Evolutionary conservation across 2,888 invertebrate species (phyloP), one percentile per base, ranked within the genome.

Genomic region (Ochropleura plecta): DNA sequence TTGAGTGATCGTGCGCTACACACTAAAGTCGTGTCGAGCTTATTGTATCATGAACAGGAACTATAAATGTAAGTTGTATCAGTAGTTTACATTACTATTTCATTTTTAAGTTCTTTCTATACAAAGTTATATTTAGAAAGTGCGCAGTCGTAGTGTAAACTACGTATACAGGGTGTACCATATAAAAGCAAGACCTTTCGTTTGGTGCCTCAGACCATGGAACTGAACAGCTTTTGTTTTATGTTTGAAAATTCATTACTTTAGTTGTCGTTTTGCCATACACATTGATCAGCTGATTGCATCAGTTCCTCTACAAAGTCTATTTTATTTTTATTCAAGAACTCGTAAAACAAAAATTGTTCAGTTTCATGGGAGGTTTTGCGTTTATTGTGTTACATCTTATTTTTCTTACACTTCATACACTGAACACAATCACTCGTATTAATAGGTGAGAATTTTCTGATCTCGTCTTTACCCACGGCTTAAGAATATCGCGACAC

Each of bases 401-500:
- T 30, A 30, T 30, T 30, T 30, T 30, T 30, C n/a, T 46, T 55
- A 44, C 68, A 68, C 44, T 59, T 59, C 40, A 18, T 3, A 44
- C 69, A 65, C 49, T 42, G 69, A 65, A 70, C 79, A 78, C 20
- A 64, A 73, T 72, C 44, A 30, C 69, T 73, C 62, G 67, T 65
- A 80, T 73, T 80, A 48, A 82, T 73, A 81, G 68, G 57, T 70
- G 80, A 77, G 70, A 65, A 69, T 59, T 64, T 48, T 55, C 18
- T 62, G 57, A 40, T 73, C 76, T 67, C 71, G 57, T 63, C 70
- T 40, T 68, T 16, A 70, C 70, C 73, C 66, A 76, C 79, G 76
- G 87, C 75, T 86, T 84, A 67, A 88, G 77, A 76, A 73, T 80
- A 85, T 80, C 69, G 79, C 78, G 71, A 85, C 30, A 30, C 83